phyloP scores from a whole-genome alignment of 1,140 invertebrate genomes.

The Mylabris phalerata region DNA sequence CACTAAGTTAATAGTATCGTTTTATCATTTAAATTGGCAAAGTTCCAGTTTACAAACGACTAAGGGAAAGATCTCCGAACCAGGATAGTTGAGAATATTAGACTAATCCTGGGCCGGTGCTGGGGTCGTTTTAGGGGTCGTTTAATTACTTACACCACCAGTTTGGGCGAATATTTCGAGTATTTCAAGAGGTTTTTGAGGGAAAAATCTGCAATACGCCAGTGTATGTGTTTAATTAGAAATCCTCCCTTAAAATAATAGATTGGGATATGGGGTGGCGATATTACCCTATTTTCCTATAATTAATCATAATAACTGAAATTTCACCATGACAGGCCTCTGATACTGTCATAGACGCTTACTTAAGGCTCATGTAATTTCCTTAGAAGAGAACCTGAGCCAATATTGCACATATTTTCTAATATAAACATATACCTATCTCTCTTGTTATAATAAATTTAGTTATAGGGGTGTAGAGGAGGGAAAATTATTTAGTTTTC shows the following conservation, averaged over 20 bases:
- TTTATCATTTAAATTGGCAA: slow-evolving; percentile 38
- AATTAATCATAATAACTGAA: slow-evolving; percentile 36
- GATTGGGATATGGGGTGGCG: too few relatives aligned
- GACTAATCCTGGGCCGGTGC: slow-evolving; percentile 12
- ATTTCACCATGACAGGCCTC: slow-evolving; percentile 30
- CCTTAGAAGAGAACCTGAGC: slow-evolving; percentile 32
- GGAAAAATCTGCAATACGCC: too few relatives aligned
- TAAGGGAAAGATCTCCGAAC: slow-evolving; percentile 16
- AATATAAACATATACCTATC: slow-evolving; percentile 8
- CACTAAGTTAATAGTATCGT: slow-evolving; percentile 35
- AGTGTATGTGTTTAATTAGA: too few relatives aligned
- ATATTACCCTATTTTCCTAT: slow-evolving; percentile 8
- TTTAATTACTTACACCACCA: not conserved
- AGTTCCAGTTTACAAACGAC: slow-evolving; percentile 28
- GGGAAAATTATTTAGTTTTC: too few relatives aligned
- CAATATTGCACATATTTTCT: slow-evolving; percentile 3
- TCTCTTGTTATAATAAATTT: not conserved
- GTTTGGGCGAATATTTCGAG: too few relatives aligned
- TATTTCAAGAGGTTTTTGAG: too few relatives aligned
- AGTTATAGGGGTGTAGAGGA: too few relatives aligned
- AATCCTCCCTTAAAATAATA: too few relatives aligned
- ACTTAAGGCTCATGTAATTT: slow-evolving; percentile 40
- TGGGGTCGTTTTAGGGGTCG: too few relatives aligned
- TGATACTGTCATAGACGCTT: slow-evolving; percentile 32
- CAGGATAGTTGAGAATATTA: slow-evolving; percentile 19